Evolutionary conservation across 2,113 vertebrate species (phyloP), one percentile per base, ranked within the genome.

Genomic region (Ancistrus triradiatus): DNA sequence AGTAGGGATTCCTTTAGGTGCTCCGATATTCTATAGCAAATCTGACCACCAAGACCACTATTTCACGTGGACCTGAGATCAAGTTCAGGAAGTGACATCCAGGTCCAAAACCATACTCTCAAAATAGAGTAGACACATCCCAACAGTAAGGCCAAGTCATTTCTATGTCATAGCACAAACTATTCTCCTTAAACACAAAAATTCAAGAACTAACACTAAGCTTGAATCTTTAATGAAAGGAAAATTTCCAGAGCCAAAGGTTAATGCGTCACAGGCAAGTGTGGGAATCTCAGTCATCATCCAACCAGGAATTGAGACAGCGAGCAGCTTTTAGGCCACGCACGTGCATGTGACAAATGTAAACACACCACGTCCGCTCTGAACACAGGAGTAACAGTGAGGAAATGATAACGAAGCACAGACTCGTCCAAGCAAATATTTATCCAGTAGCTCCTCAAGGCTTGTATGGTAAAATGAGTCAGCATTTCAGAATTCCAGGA

Each of bases 241-340:
- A 51, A 63, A 43, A 19, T 13, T 43, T 63, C 15, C 35, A 28
- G 62, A 68, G 47, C 18, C n/a, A 68, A 14, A 47, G 42, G 28
- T 63, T 56, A 28, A 57, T 60, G 53, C 53, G 28, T 62, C 58
- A 10, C 10, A 10, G 13, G 18, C 11, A 63, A 63, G 24, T 28
- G 15, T 7, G 37, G 21, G 28, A 35, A 42, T 40, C n/a, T n/a
- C 7, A 10, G 13, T 40, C 46, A 25, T 17, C 6, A 17, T 25
- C 4, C 4, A 5, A n/a, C 22, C 8, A 11, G 37, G 28, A 14
- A 60, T 11, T 33, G 13, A 10, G 15, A 13, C 2, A 21, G 18
- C 14, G 49, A 61, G 19, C 3, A 2, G 48, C 11, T 52, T 28
- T 42, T 31, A 33, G 28, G 44, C 4, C 24, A 2, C 7, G 14